A percentile compares a stretch with the other conserved stretches of the same genome.
Conservation (phyloP, 2,113 vertebrate species). For the Todiramphus chloris region DNA sequence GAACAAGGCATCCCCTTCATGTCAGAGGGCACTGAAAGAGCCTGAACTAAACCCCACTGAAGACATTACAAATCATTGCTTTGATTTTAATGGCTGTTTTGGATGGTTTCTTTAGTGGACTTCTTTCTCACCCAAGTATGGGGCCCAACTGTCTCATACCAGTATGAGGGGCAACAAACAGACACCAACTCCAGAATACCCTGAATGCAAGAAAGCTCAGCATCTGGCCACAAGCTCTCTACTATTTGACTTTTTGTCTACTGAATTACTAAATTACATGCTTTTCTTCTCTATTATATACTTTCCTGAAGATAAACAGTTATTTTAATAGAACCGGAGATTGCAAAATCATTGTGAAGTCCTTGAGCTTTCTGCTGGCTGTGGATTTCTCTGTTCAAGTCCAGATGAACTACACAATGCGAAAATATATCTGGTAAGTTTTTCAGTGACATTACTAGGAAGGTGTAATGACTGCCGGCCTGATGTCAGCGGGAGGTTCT, state of each 20-base stretch:
- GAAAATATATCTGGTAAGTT: constrained; percentile 29
- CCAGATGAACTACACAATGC: constrained; percentile 16
- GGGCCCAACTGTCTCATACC: background rate
- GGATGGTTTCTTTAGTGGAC: background rate
- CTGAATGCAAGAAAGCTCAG: background rate
- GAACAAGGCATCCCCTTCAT: background rate
- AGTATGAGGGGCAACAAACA: background rate
- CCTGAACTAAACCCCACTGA: background rate
- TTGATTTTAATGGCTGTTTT: background rate
- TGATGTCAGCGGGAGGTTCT: constrained; percentile 62
- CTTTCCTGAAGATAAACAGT: constrained; percentile 11
- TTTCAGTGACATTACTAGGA: constrained; percentile 58
- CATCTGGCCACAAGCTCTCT: background rate
- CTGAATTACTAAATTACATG: background rate
- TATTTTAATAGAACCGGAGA: constrained; percentile 8
- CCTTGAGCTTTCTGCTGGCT: constrained; percentile 23
- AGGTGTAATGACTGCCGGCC: constrained; percentile 46
- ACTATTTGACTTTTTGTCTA: background rate
- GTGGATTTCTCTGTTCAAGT: constrained; percentile 27
- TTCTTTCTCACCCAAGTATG: background rate
- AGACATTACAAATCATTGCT: background rate
- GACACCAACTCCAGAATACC: background rate
- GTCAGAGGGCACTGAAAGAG: background rate
- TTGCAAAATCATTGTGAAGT: constrained; percentile 5
- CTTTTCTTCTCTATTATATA: background rate